Evolutionary conservation across 1,140 invertebrate genomes (phyloP), one percentile per base, ranked within the genome.

Genomic region (Oscheius sp.): DNA sequence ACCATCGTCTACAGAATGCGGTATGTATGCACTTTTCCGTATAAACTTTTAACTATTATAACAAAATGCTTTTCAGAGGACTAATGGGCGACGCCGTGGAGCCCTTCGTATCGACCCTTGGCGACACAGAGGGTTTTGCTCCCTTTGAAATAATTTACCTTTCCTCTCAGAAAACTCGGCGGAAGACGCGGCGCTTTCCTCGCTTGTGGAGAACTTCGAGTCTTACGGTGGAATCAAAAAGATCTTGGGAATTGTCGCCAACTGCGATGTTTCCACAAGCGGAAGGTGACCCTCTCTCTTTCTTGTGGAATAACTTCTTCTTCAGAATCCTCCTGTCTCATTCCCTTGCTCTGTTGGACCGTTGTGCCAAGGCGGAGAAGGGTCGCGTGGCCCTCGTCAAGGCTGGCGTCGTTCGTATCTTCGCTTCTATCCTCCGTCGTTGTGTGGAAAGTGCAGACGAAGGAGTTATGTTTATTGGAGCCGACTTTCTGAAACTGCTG

Each of bases 1-100:
- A 89, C 94, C n/a, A 91, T 98, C 4, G 91, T 98, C n/a, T 99
- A 98, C 85, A 89, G 95, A 58, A 97, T 98, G 94, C n/a, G n/a
- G n/a, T n/a, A n/a, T n/a, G n/a, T n/a, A n/a, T n/a, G n/a, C n/a
- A n/a, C n/a, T n/a, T n/a, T n/a, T n/a, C n/a, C n/a, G n/a, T n/a
- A n/a, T n/a, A n/a, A n/a, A n/a, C n/a, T n/a, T n/a, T n/a, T n/a
- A n/a, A n/a, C n/a, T n/a, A n/a, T n/a, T n/a, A n/a, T n/a, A n/a
- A n/a, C n/a, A n/a, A n/a, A n/a, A n/a, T n/a, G n/a, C n/a, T n/a
- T n/a, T n/a, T n/a, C n/a, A 88, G 95, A 75, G 95, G 95, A 2
- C 86, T 99, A 28, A 88, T 97, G 3, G 95, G 95, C 10, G 95
- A 98, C 87, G 95, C 95, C 1, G 98, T 95, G 0, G 95, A 71